phyloP scores from a whole-genome alignment of 2,113 vertebrate species.

The Triplophysa dalaica region DNA sequence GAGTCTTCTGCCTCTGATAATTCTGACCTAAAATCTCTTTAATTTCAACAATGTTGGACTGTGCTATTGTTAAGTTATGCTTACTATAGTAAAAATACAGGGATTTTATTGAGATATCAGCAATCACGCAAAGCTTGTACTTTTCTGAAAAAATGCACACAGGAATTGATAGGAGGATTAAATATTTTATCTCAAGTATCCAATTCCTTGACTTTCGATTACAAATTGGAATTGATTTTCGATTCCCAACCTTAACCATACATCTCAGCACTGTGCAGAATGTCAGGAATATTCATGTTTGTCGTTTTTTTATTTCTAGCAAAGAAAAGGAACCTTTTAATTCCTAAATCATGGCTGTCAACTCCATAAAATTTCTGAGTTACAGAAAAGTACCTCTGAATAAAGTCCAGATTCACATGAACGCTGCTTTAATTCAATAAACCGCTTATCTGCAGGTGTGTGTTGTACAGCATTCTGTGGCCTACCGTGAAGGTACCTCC shows the following conservation, averaged over 20 bases:
- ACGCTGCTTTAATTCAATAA: background rate
- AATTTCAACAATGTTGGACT: background rate
- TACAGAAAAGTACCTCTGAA: background rate
- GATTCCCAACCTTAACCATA: no score
- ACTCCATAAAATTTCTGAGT: background rate
- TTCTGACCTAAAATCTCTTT: background rate
- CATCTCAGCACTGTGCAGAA: background rate
- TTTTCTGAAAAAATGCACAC: no score
- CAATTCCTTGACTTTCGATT: no score
- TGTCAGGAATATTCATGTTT: background rate
- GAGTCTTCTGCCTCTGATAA: background rate
- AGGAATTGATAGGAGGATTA: no score
- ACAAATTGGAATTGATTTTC: no score
- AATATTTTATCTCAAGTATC: no score
- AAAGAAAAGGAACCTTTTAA: background rate
- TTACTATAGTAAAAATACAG: no score
- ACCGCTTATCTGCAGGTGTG: background rate
- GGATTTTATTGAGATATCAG: no score
- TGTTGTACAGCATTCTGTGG: slow-evolving; percentile 7
- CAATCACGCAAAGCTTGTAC: no score
- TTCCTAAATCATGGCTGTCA: background rate
- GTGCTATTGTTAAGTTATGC: no score
- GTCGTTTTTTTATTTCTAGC: background rate
- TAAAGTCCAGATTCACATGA: background rate
- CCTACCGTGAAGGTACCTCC: slow-evolving; percentile 24